Percentiles rank a stretch among this genome's conserved stretches.
These are phyloP conservation scores for Formicarius rufipectus DNA, from an alignment of 2,113 vertebrate species.

Conservation along the genomic window DNA sequence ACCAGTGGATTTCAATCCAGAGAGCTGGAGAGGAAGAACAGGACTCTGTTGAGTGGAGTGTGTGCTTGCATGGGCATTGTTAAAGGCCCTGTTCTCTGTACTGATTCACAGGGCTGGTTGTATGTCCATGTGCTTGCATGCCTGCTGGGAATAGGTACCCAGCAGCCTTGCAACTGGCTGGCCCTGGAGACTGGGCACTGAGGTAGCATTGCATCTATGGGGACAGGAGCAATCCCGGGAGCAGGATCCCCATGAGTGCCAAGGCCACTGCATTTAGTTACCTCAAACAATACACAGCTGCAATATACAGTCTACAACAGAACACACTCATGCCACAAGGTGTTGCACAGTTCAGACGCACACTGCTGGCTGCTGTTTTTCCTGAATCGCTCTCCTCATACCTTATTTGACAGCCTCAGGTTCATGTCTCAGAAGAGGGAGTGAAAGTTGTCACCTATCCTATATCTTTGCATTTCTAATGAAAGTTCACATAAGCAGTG, in stretches of 20 bases:
- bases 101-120: fast-evolving
- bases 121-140: neutral
- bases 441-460: neutral
- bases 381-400: neutral
- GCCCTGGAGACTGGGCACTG: fast-evolving
- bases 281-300: neutral
- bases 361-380: neutral
- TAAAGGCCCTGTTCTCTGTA: neutral
- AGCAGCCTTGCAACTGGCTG: neutral
- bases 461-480: neutral
- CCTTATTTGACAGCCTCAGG: neutral
- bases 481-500: neutral
- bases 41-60: neutral
- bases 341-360: neutral
- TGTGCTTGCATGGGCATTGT: fast-evolving
- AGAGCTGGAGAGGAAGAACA: neutral
- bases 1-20: neutral
- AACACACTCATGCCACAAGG: neutral
- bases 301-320: neutral
- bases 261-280: neutral
- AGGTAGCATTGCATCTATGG: neutral
- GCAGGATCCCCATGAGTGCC: neutral
- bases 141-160: neutral
- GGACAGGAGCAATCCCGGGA: neutral
- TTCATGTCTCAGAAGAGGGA: neutral